These are phyloP conservation scores for Nesidiocoris tenuis DNA, from an alignment of 2,888 invertebrate genomes.

Conservation along the genomic window DNA sequence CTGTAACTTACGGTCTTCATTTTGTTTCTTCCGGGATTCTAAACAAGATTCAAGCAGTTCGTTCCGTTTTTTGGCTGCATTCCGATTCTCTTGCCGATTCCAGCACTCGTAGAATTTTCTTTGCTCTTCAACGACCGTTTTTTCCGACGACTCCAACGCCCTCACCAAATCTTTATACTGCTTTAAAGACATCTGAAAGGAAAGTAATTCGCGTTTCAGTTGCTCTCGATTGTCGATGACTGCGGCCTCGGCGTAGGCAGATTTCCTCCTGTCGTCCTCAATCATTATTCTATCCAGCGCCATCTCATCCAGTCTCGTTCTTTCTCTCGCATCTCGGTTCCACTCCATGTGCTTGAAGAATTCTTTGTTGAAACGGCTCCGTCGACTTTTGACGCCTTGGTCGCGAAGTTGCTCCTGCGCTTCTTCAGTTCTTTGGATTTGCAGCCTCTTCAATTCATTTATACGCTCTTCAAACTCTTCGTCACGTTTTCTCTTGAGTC, in stretches of 20 bases:
- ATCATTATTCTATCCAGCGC: conserved; percentile 11
- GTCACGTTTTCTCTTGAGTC: not conserved
- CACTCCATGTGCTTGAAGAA: conserved; percentile 12
- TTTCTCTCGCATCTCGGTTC: conserved; percentile 9
- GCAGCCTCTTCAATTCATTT: not conserved
- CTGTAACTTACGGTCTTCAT: not conserved
- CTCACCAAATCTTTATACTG: conserved; percentile 13
- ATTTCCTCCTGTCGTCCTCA: conserved; percentile 1
- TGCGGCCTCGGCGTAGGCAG: not conserved
- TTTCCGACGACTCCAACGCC: not conserved
- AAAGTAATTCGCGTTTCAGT: not conserved
- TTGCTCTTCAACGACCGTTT: not conserved
- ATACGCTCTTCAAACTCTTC: conserved; percentile 7
- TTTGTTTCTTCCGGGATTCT: conserved; percentile 18
- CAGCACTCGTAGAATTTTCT: not conserved
- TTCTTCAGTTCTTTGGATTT: not conserved
- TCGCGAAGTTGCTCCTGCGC: not conserved
- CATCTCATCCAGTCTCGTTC: not conserved
- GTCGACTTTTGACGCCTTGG: not conserved
- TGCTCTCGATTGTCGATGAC: conserved; percentile 15
- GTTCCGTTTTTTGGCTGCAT: not conserved
- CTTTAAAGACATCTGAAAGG: conserved; percentile 16
- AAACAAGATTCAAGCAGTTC: not conserved
- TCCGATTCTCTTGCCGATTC: not conserved
- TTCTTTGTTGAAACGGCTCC: not conserved